Evolutionary conservation across 2,888 invertebrate genomes (phyloP), one percentile per base, ranked within the genome.

Genomic region (Chrysolina haemoptera): DNA sequence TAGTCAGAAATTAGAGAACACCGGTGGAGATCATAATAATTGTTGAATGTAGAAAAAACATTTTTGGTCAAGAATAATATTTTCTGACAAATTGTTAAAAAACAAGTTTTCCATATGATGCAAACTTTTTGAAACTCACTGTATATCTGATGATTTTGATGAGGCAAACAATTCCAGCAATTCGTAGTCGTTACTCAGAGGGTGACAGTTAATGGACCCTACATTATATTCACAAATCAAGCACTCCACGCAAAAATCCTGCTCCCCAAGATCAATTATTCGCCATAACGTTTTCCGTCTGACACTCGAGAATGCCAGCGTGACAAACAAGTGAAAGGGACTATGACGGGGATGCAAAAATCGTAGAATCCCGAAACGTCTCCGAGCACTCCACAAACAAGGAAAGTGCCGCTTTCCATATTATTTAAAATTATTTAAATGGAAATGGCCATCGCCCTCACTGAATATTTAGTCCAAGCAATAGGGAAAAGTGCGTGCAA

Each of bases 371-470:
- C 12, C 63, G 68, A 68, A 72, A 62, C 72, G 63, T 27, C 63
- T 27, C 68, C 53, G 68, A 72, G 53, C 46, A 68, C 63, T 72
- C 72, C 63, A 53, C 72, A 72, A 72, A 72, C 72, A 72, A 53
- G 72, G 62, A 35, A 63, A 72, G 72, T 68, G 72, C 53, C 67
- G 62, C 71, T 72, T 72, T 72, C 68, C 73, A 70, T 70, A 66
- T 66, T 70, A 73, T 73, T 73, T 70, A 73, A 73, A 73, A 73
- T 70, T 73, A 73, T 71, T 67, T 62, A 71, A 70, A 67, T 66
- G 70, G 50, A 69, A 70, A 73, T 73, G 65, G 59, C 66, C 65
- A 65, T 43, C 53, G 46, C 18, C 59, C 62, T 16, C 35, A 27
- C 14, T 65, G 66, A 73, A 65, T 68, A 40, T 70, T n/a, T n/a